Percentiles rank a stretch among this genome's conserved stretches.
Conservation (phyloP, 2,888 invertebrate species). For the Ennomos quercinarius region DNA sequence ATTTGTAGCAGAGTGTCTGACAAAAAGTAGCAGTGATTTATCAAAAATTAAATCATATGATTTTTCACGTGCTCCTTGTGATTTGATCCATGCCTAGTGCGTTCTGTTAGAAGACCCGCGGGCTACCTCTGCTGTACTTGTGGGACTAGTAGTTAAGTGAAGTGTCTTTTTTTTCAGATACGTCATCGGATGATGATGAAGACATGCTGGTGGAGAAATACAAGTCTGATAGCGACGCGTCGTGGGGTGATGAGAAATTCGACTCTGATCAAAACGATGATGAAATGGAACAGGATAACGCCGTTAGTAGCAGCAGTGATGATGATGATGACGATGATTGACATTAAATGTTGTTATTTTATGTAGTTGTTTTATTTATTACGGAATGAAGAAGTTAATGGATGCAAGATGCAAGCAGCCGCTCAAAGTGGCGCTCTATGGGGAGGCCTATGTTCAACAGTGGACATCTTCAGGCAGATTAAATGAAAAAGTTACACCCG, state of each 20-base stretch:
- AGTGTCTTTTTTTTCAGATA: constrained; percentile 15
- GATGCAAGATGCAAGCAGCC: too few species aligned
- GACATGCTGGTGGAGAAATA: constrained; percentile 66
- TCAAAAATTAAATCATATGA: too few species aligned
- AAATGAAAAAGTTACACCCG: too few species aligned
- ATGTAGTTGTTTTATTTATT: not conserved
- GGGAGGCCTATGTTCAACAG: too few species aligned
- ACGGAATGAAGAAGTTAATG: not conserved
- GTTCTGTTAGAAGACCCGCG: too few species aligned
- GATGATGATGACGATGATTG: constrained; percentile 16
- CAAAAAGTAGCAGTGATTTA: too few species aligned
- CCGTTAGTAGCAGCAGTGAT: constrained; percentile 10
- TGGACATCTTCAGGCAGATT: too few species aligned
- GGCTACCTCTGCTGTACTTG: too few species aligned
- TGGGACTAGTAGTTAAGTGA: not conserved
- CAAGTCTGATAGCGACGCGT: constrained; percentile 65
- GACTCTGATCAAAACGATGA: constrained; percentile 43
- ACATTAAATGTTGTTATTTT: constrained; percentile 7
- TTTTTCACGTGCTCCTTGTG: too few species aligned
- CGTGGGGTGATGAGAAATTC: constrained; percentile 62
- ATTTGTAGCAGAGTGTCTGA: too few species aligned
- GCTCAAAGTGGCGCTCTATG: too few species aligned
- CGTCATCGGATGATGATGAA: constrained; percentile 77
- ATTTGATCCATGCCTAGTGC: too few species aligned
- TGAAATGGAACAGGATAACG: constrained; percentile 21